A percentile compares a stretch with the other conserved stretches of the same genome.
Conservation (phyloP, 2,888 invertebrate species). For the Melolontha melolontha region DNA sequence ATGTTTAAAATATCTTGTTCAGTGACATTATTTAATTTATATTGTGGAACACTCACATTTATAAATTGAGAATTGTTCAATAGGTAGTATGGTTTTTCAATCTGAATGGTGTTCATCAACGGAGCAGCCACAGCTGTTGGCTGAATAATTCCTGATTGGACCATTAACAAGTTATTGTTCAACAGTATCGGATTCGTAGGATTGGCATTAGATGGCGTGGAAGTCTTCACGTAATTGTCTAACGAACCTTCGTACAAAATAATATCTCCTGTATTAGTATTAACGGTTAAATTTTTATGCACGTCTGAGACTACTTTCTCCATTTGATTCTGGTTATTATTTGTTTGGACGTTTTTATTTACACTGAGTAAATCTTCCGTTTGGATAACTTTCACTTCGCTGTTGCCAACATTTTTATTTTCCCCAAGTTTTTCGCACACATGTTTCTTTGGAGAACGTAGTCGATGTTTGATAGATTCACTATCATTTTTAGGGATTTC, state of each 20-base stretch:
- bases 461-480: slow-evolving; percentile 5
- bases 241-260: slow-evolving; percentile 46
- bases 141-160: slow-evolving; percentile 43
- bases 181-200: slow-evolving; percentile 46
- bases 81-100: slow-evolving; percentile 48
- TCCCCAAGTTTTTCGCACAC: background rate
- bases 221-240: slow-evolving; percentile 43
- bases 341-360: background rate
- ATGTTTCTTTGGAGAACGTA: slow-evolving; percentile 14
- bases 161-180: slow-evolving; percentile 49
- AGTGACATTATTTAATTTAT: slow-evolving; percentile 50
- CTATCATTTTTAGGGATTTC: background rate
- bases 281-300: slow-evolving; percentile 38
- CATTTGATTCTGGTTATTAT: background rate
- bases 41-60: slow-evolving; percentile 46
- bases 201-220: slow-evolving; percentile 4
- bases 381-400: background rate
- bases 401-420: background rate
- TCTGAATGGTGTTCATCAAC: slow-evolving; percentile 25
- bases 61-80: slow-evolving; percentile 48
- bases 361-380: background rate
- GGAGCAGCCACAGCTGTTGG: slow-evolving; percentile 38
- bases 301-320: background rate
- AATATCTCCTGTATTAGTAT: slow-evolving; percentile 43
- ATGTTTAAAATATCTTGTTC: slow-evolving; percentile 60